phyloP scores from a whole-genome alignment of 2,113 vertebrate species.

The Sterrhoptilus dennistouni region DNA sequence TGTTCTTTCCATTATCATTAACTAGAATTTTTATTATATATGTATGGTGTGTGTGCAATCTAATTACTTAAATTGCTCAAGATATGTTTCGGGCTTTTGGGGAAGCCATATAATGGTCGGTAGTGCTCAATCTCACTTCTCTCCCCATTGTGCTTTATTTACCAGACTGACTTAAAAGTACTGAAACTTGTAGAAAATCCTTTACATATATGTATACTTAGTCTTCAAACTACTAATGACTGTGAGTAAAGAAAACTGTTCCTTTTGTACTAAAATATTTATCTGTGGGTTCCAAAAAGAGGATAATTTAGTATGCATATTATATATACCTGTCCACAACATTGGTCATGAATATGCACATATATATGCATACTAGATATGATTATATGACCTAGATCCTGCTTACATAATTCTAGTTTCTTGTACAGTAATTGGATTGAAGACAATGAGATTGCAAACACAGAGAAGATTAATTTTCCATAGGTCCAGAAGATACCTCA shows the following conservation, averaged over 20 bases:
- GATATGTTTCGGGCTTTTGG: not conserved
- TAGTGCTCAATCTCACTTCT: not conserved
- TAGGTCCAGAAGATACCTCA: not conserved
- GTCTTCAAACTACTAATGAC: not conserved
- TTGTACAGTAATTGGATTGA: not conserved
- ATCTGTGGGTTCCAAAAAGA: not conserved
- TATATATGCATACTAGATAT: not conserved
- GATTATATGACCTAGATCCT: not conserved
- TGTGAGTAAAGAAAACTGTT: not conserved
- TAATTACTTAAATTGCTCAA: constrained; percentile 24
- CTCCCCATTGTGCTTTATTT: not conserved
- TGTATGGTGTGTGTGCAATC: not conserved
- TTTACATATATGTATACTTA: not conserved
- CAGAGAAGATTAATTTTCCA: not conserved
- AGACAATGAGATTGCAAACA: not conserved
- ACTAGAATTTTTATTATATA: not conserved
- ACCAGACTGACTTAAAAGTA: not conserved
- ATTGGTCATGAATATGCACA: not conserved
- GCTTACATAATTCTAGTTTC: not conserved
- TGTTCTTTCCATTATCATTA: constrained; percentile 19
- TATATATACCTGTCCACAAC: not conserved
- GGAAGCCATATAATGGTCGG: not conserved
- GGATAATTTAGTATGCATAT: not conserved
- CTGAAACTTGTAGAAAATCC: not conserved
- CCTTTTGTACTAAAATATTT: not conserved